Base-by-base conservation (phyloP, 53 echinoderm and acorn worm genomes). In the Echinarachnius parma region DNA sequence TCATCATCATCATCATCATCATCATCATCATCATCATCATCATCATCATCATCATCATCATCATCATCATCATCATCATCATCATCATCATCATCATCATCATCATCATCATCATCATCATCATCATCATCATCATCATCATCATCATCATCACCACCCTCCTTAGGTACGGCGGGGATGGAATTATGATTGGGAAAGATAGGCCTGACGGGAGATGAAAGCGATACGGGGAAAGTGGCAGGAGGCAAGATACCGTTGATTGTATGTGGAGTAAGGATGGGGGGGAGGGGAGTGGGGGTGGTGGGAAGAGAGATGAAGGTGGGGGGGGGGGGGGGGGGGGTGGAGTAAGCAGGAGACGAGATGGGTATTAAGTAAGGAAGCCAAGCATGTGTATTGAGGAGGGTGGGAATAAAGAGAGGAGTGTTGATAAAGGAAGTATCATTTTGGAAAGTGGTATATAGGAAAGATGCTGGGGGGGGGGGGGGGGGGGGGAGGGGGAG, bases 1-100 rank as follows among this genome's bases (percentile, higher is more conserved):
- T 61, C 30, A 61, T 61, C 30, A 61, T 61, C 30, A 61, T 33
- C 30, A 61, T 61, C 30, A 61, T 33, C 30, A 61, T 61, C 30
- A 61, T 33, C 30, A 61, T 61, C 30, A 61, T 33, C 30, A 61
- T 33, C 30, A 61, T 61, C 30, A 61, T 61, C 30, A 61, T 33
- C 30, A 61, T 61, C 30, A 61, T 61, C 11, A 61, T 31, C 11
- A 61, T 33, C 11, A 61, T 20, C 30, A 61, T 33, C 10, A 61
- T 33, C 10, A 45, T 45, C 46, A 45, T 45, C 46, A 45, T 45
- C 46, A 45, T 45, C 46, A 16, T 45, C 46, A 45, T 45, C 46
- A 45, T 45, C 46, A 45, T 45, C 46, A 45, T 45, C 10, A 45
- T 16, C 10, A 45, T 45, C 10, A 45, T 45, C 46, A 45, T 45